These are phyloP conservation scores for Ommatoiulus sabulosus DNA, from an alignment of 2,888 invertebrate genomes.

Conservation along the genomic window DNA sequence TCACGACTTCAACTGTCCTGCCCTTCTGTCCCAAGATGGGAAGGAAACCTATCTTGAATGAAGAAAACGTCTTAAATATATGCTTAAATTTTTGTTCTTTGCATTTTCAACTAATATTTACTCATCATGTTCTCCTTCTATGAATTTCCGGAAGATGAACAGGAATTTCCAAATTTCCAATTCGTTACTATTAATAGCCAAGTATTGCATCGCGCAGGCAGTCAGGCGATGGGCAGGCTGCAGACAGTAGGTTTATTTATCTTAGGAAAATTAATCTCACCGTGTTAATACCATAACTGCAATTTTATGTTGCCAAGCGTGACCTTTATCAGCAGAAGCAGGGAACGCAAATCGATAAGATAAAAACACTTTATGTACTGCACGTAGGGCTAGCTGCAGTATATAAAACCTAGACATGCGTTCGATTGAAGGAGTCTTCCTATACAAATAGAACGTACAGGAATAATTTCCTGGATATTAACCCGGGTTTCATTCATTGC, in stretches of 20 bases:
- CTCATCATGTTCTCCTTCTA: too few species aligned
- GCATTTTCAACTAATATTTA: too few species aligned
- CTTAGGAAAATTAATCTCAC: not conserved
- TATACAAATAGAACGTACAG: not conserved
- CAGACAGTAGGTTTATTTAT: not conserved
- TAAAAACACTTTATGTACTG: not conserved
- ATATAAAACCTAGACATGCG: not conserved
- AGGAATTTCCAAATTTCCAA: too few species aligned
- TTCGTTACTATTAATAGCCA: too few species aligned
- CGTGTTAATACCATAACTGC: constrained; percentile 22
- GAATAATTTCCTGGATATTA: not conserved
- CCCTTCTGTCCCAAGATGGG: too few species aligned
- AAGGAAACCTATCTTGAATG: too few species aligned
- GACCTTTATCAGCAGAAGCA: constrained; percentile 34
- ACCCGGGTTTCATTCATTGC: not conserved
- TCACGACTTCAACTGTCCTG: too few species aligned
- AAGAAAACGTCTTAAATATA: too few species aligned
- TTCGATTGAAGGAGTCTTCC: not conserved
- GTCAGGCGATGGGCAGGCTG: not conserved
- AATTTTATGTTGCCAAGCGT: constrained; percentile 36
- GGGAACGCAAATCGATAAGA: constrained; percentile 35
- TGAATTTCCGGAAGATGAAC: too few species aligned
- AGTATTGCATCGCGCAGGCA: too few species aligned
- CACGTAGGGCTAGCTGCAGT: not conserved
- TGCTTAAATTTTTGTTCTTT: too few species aligned